A percentile compares a stretch with the other conserved stretches of the same genome.
phyloP scores from a whole-genome alignment of 2,888 invertebrate species.

The Rhagonycha fulva region DNA sequence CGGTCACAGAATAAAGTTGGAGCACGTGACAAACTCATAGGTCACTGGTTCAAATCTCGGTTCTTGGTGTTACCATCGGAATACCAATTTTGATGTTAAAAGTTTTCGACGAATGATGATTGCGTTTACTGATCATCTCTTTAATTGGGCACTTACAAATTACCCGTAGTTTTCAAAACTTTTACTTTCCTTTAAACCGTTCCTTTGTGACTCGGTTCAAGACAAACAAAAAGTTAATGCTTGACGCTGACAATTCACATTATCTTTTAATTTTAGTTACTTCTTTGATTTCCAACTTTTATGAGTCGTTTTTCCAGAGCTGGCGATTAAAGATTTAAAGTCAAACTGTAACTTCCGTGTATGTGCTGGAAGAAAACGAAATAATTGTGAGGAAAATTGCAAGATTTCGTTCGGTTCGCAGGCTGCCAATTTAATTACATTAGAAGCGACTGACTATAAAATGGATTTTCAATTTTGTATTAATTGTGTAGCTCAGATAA shows the following conservation, averaged over 20 bases:
- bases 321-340: background rate
- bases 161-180: constrained; percentile 25
- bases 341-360: background rate
- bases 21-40: constrained; percentile 46
- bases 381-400: background rate
- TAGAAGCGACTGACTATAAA: constrained; percentile 28
- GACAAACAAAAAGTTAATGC: constrained; percentile 25
- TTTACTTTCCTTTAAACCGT: background rate
- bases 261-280: constrained; percentile 14
- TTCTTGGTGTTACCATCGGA: constrained; percentile 35
- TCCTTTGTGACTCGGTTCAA: constrained; percentile 3
- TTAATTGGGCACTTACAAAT: constrained; percentile 29
- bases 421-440: constrained; percentile 38
- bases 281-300: background rate
- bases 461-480: constrained; percentile 35
- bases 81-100: constrained; percentile 41
- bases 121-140: constrained; percentile 14
- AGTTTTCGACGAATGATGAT: constrained; percentile 3
- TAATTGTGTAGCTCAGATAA: constrained; percentile 29
- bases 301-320: background rate
- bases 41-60: constrained; percentile 47
- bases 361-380: background rate
- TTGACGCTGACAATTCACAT: constrained; percentile 12
- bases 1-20: constrained; percentile 41
- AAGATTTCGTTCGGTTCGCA: constrained; percentile 18